These are phyloP conservation scores for Phymatocera aterrima DNA, from an alignment of 2,888 invertebrate genomes.

Conservation along the genomic window DNA sequence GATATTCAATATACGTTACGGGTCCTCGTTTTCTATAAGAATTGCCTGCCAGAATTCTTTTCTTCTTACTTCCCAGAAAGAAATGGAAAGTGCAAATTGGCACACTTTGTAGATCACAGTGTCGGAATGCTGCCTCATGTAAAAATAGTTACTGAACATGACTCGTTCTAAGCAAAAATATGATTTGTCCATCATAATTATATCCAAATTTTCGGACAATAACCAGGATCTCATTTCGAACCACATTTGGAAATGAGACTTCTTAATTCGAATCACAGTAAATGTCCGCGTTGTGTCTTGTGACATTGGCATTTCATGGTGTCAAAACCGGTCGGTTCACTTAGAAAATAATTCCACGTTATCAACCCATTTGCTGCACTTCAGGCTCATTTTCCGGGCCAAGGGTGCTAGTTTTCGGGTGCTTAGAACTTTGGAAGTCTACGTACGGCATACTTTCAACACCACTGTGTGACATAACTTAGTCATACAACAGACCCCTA, in stretches of 20 bases:
- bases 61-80: neutral
- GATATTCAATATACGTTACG: neutral
- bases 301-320: neutral
- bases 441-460: slow-evolving; percentile 28
- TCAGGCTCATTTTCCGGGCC: slow-evolving; percentile 33
- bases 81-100: neutral
- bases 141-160: neutral
- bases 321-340: neutral
- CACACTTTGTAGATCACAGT: too few relatives aligned
- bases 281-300: neutral
- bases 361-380: slow-evolving; percentile 10
- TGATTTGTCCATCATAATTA: neutral
- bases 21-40: neutral
- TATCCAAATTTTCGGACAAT: neutral
- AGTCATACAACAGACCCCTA: slow-evolving; percentile 42
- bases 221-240: neutral
- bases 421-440: neutral
- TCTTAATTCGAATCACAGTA: neutral
- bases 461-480: slow-evolving; percentile 41
- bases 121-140: too few relatives aligned
- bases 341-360: slow-evolving; percentile 20
- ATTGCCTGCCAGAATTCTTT: neutral
- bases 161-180: neutral
- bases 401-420: neutral
- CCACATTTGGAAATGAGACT: neutral